Base-by-base conservation (phyloP, 2,797 vertebrate species). In the Catostomus latipinnis region DNA sequence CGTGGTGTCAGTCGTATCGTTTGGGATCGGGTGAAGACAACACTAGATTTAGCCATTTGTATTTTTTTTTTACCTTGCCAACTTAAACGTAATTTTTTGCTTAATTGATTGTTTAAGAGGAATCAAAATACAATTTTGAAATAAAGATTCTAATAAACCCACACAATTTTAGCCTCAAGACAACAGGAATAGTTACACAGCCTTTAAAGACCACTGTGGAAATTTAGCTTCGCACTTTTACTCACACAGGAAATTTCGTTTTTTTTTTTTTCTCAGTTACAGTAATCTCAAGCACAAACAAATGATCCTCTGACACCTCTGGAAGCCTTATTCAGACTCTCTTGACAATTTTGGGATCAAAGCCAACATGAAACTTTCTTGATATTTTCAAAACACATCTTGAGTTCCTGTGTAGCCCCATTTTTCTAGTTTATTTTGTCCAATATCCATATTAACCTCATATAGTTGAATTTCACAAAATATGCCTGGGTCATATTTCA, bases 171-270 rank as follows among this genome's bases (percentile, higher is more conserved):
- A 63, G 74, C 56, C 75, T 57, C 62, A 71, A 80, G 13, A 74
- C 50, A 71, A 66, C 62, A 73, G 66, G 78, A 79, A 80, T 70
- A 63, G 48, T 67, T 50, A 56, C 56, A 63, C 50, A 34, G 56
- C 67, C 71, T 83, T 68, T 74, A 52, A 74, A 82, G 71, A 82
- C 77, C 72, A 80, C 80, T 80, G 70, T 66, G 82, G 82, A 83
- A 83, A 86, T 79, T 81, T 63, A 61, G 62, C 66, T 75, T 87
- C 77, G 84, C 77, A 73, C 78, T 89, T 85, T 87, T 73, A 80
- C 48, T 87, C 70, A 82, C 53, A 71, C 74, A 87, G 77, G 85
- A 84, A 86, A 48, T 57, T 4, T 6, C 57, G 34, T 70, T 76
- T 81, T 1, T 34, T 34, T 34, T 4, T 34, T 34, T 63, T 49